Conservation (phyloP, 1,140 invertebrate species). For the Neodiprion lecontei region DNA sequence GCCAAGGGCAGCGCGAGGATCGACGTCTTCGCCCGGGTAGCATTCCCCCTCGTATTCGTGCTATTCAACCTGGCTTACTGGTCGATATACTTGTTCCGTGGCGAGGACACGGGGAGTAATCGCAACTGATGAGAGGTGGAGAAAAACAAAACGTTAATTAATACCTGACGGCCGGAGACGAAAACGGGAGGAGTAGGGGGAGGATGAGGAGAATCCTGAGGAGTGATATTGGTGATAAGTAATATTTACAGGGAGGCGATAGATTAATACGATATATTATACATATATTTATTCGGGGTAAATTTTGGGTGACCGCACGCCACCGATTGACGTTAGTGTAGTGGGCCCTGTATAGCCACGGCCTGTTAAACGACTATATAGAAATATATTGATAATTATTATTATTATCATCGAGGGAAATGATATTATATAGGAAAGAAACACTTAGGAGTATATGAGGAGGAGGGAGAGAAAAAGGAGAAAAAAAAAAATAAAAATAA, state of each 20-base stretch:
- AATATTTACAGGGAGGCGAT: neutral
- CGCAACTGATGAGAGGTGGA: constrained; percentile 29
- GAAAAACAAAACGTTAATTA: constrained; percentile 3
- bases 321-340: constrained; percentile 56
- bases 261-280: no score
- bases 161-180: constrained; percentile 9
- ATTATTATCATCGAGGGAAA: constrained; percentile 37
- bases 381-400: constrained; percentile 29
- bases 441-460: constrained; percentile 31
- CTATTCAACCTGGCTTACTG: constrained; percentile 95
- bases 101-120: constrained; percentile 62
- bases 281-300: neutral
- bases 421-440: constrained; percentile 39
- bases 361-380: constrained; percentile 48
- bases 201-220: neutral
- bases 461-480: constrained; percentile 20
- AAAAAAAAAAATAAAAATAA: constrained; percentile 22
- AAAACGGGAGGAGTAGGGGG: constrained; percentile 8
- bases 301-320: constrained; percentile 54
- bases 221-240: neutral
- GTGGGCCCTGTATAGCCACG: constrained; percentile 62
- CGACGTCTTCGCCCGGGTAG: constrained; percentile 91
- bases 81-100: constrained; percentile 85
- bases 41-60: constrained; percentile 91
- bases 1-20: constrained; percentile 90